These are phyloP conservation scores for Palythoa caribaeorum DNA, from an alignment of 92 coral and sea anemone species.

Conservation along the genomic window DNA sequence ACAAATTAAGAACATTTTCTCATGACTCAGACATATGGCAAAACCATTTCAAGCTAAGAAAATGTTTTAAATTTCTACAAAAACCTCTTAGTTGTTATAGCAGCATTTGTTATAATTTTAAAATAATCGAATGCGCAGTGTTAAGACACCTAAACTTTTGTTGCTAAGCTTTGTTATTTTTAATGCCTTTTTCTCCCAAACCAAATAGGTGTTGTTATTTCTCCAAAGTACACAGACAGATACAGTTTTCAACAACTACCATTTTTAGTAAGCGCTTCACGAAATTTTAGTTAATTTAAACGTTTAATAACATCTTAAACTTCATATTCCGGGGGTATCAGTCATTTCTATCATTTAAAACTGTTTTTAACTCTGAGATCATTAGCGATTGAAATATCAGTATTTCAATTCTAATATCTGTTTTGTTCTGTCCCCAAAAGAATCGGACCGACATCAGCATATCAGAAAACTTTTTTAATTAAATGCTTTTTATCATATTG, in stretches of 20 bases:
- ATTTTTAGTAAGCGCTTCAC: no score
- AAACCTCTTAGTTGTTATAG: background rate
- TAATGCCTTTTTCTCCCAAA: no score
- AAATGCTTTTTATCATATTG: background rate
- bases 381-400: background rate
- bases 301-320: background rate
- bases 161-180: no score
- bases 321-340: background rate
- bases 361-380: background rate
- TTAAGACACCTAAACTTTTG: background rate
- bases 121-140: background rate
- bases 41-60: background rate
- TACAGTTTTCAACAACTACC: no score
- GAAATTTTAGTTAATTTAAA: no score
- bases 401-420: background rate
- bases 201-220: no score
- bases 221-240: no score
- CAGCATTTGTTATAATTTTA: background rate
- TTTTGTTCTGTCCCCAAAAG: background rate
- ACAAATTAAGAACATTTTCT: no score
- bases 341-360: background rate
- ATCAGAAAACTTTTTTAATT: background rate
- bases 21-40: no score
- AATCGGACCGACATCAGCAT: background rate
- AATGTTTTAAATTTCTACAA: constrained; percentile 2